These are phyloP conservation scores for Callopanchax toddi DNA, from an alignment of 2,113 vertebrate genomes.

Conservation along the genomic window DNA sequence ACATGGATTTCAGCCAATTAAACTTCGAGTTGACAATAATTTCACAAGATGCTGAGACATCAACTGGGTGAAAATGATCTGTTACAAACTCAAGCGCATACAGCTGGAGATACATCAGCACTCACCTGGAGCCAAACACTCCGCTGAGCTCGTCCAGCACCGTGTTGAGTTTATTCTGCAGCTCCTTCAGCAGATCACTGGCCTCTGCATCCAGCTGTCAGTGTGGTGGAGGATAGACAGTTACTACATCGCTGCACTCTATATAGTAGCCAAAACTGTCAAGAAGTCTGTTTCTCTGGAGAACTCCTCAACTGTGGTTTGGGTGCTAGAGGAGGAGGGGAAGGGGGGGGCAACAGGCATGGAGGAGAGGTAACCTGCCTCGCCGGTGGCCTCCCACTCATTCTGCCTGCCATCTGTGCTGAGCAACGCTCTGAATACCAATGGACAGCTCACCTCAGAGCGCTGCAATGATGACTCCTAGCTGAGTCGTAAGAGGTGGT, in stretches of 20 bases:
- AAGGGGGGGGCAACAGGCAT: conserved; percentile 18
- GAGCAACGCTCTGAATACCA: conserved; percentile 59
- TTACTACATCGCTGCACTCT: conserved; percentile 45
- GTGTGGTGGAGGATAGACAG: conserved; percentile 50
- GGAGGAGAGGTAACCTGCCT: conserved; percentile 53
- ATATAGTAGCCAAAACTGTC: conserved; percentile 29
- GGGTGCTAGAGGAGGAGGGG: conserved; percentile 1
- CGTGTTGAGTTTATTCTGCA: conserved; percentile 91
- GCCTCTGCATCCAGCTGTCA: conserved; percentile 94
- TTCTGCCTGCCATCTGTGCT: conserved; percentile 66
- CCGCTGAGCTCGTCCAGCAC: conserved; percentile 93
- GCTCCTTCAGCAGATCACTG: conserved; percentile 90
- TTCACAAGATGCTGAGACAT: conserved; percentile 14
- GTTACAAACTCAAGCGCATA: neutral
- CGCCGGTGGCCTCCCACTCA: conserved; percentile 54
- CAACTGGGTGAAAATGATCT: conserved; percentile 15
- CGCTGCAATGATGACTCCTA: conserved; percentile 43
- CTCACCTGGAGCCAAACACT: conserved; percentile 90
- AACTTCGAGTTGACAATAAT: conserved; percentile 21
- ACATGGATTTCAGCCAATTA: conserved; percentile 23
- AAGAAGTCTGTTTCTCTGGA: conserved; percentile 42
- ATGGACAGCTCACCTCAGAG: conserved; percentile 62
- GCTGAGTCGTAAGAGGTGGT: conserved; percentile 49
- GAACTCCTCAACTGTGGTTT: conserved; percentile 43
- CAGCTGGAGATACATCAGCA: neutral